Evolutionary conservation across 1,140 invertebrate species (phyloP), one percentile per base, ranked within the genome.

Genomic region (Pinna nobilis): DNA sequence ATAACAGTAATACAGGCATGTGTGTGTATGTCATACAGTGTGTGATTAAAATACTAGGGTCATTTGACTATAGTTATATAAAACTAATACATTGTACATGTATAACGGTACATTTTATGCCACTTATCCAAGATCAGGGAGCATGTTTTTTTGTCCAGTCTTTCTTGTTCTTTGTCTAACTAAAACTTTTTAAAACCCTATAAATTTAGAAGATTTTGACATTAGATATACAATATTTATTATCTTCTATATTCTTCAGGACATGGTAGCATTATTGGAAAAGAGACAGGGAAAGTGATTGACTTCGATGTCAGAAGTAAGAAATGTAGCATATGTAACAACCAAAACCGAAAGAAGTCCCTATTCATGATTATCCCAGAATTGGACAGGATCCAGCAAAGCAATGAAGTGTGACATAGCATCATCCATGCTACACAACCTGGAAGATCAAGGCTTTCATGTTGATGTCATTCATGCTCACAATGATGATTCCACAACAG

Each of bases 1-100:
- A 67, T 37, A 67, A 53, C 47, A 67, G 64, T 53, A 51, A 67
- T 25, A 35, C 41, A 65, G 60, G 60, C 25, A 63, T 20, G 30
- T 4, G 30, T 51, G 49, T 51, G n/a, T n/a, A n/a, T n/a, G n/a
- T n/a, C n/a, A n/a, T n/a, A n/a, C n/a, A n/a, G n/a, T n/a, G n/a
- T n/a, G n/a, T n/a, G n/a, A n/a, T n/a, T n/a, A n/a, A n/a, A n/a
- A n/a, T n/a, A n/a, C n/a, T n/a, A n/a, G n/a, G n/a, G n/a, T n/a
- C n/a, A n/a, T n/a, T n/a, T n/a, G n/a, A n/a, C n/a, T n/a, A n/a
- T n/a, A n/a, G n/a, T n/a, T n/a, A n/a, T n/a, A n/a, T n/a, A n/a
- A n/a, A n/a, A n/a, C n/a, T n/a, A n/a, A n/a, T n/a, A n/a, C n/a
- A n/a, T n/a, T n/a, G n/a, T n/a, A n/a, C n/a, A n/a, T n/a, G n/a